Base-by-base conservation (phyloP, 2,797 vertebrate genomes). In the Hipposideros larvatus region DNA sequence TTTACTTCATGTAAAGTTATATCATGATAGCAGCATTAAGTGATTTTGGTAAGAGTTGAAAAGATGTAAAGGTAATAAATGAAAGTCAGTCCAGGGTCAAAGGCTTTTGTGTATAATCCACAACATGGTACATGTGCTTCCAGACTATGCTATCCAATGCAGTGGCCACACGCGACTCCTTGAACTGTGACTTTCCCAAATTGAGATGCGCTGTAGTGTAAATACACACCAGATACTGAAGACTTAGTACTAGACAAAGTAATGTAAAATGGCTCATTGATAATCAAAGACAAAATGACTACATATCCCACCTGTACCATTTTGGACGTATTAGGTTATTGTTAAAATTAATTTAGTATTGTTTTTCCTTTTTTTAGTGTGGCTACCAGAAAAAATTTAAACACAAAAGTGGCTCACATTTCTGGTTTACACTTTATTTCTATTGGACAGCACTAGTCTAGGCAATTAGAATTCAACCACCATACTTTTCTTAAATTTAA, bases 401-500 rank as follows among this genome's bases (percentile, higher is more conserved):
- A 34, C 41, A 28, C 8, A 13, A 57, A 18, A 19, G 1, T 96
- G 85, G 51, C 41, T 79, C 24, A 18, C 4, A 26, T 91, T 95
- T 94, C 85, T 96, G 82, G 15, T 78, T 92, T 91, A 51, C 15
- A 26, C 55, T 86, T 18, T 82, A 37, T 93, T 88, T 95, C 43
- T 92, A 7, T 85, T 82, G 61, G 65, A 78, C 37, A 74, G 55
- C 37, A 85, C 5, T 68, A 77, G 71, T 84, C 41, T 82, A 95
- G 65, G 74, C 24, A 84, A 66, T 68, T 70, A 73, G 73, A 68
- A 59, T 84, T 84, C 51, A 84, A 83, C 18, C 37, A 24, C n/a
- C 46, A 61, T 71, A 93, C 28, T 75, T 92, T 82, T 71, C 66
- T 79, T 78, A 90, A 82, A 97, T 92, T 96, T 92, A 78, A 91